Evolutionary conservation across 2,113 vertebrate species (phyloP).

Genomic region (Hippopotamus amphibius): DNA sequence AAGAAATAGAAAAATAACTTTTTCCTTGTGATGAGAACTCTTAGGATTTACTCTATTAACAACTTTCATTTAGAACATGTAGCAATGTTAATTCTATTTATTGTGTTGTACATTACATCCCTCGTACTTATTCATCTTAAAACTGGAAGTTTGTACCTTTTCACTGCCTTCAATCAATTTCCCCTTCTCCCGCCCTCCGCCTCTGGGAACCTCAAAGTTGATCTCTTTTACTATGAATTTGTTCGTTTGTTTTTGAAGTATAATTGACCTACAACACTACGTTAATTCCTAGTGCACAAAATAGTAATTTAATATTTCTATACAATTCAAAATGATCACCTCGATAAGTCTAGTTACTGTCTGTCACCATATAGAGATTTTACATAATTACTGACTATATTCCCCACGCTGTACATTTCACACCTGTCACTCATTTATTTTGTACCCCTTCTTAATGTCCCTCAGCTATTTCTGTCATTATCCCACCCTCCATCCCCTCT

Average conservation of each 20-base stretch:
- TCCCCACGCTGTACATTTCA: not conserved
- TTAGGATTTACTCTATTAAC: too few species aligned
- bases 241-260: not conserved
- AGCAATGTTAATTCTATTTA: not conserved
- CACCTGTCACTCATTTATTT: fast-evolving
- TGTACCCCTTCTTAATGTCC: too few species aligned
- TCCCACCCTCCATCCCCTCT: not conserved
- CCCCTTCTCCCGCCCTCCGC: not conserved
- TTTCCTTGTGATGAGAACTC: not conserved
- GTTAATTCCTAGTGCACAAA: not conserved
- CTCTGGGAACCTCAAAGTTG: not conserved
- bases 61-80: not conserved
- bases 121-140: not conserved
- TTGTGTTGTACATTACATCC: not conserved
- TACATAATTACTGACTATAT: fast-evolving
- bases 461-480: fast-evolving
- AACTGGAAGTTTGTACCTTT: not conserved
- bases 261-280: not conserved
- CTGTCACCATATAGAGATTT: not conserved
- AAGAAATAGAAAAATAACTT: not conserved
- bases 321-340: not conserved
- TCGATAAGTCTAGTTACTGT: fast-evolving
- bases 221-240: not conserved
- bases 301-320: not conserved
- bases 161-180: not conserved